Evolutionary conservation across 2,797 vertebrate genomes (phyloP).

Genomic region (Notoglanidium macrostoma): DNA sequence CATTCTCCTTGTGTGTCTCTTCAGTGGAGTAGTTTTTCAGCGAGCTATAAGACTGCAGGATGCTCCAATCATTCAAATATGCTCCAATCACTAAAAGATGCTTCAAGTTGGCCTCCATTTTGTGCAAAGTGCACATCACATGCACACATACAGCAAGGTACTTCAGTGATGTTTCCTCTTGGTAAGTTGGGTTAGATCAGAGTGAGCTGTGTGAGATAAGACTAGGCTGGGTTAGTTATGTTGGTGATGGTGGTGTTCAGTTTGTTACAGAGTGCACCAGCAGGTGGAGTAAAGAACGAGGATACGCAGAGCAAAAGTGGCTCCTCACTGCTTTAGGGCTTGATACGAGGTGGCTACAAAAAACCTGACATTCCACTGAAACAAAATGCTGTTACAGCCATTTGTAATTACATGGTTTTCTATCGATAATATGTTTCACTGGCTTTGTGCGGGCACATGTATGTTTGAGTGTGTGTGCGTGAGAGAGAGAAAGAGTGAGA

Average conservation of each 20-base stretch:
- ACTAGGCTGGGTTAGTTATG: not conserved
- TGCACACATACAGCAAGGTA: not conserved
- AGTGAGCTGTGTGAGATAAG: not conserved
- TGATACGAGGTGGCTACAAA: constrained; percentile 2
- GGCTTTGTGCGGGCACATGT: constrained; percentile 2
- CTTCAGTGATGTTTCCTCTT: not conserved
- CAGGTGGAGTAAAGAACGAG: constrained; percentile 28
- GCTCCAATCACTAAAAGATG: not conserved
- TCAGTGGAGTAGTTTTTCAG: not conserved
- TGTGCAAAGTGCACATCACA: constrained; percentile 1
- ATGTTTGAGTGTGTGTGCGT: constrained; percentile 11
- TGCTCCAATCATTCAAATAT: not conserved
- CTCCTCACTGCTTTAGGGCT: not conserved
- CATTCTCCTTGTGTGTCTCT: not conserved
- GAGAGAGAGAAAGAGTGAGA: constrained; percentile 36
- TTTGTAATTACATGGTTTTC: constrained; percentile 1
- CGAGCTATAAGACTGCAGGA: not conserved
- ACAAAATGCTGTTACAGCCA: not conserved
- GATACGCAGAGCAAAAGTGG: not conserved
- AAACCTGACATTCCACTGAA: not conserved
- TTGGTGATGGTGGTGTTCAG: constrained; percentile 16
- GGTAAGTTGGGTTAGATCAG: not conserved
- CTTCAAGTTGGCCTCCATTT: constrained; percentile 37
- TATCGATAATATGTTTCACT: not conserved
- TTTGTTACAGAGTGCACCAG: constrained; percentile 1